phyloP scores from a whole-genome alignment of 1,140 invertebrate genomes.

The Drosophila biarmipes region DNA sequence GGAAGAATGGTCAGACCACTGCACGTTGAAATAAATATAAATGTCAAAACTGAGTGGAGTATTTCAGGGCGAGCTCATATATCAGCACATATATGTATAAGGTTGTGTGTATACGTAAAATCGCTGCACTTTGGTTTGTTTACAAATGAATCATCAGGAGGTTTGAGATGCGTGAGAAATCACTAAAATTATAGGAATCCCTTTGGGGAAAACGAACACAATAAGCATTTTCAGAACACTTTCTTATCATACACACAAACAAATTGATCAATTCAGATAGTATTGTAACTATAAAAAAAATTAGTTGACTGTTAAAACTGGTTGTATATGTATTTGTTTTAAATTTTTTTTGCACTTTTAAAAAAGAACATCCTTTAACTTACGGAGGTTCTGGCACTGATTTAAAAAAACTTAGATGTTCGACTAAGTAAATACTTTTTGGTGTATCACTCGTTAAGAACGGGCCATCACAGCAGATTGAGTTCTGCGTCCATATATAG shows the following conservation, averaged over 20 bases:
- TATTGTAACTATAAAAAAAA: too few species aligned
- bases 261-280: too few species aligned
- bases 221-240: background rate
- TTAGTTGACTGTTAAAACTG: too few species aligned
- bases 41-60: slow-evolving; percentile 80
- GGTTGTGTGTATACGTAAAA: slow-evolving; percentile 23
- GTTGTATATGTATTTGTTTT: too few species aligned
- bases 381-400: too few species aligned
- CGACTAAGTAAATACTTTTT: too few species aligned
- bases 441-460: too few species aligned
- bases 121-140: slow-evolving; percentile 47
- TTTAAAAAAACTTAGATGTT: too few species aligned
- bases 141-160: slow-evolving; percentile 63
- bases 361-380: too few species aligned
- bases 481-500: too few species aligned
- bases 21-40: slow-evolving; percentile 83
- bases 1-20: slow-evolving; percentile 54
- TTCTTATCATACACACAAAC: background rate
- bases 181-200: background rate
- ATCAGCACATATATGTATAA: slow-evolving; percentile 31
- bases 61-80: slow-evolving; percentile 58
- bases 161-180: slow-evolving; percentile 56
- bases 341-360: too few species aligned
- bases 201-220: background rate
- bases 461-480: too few species aligned